phyloP scores from a whole-genome alignment of 2,797 vertebrate species.

The Cryptoprocta ferox region DNA sequence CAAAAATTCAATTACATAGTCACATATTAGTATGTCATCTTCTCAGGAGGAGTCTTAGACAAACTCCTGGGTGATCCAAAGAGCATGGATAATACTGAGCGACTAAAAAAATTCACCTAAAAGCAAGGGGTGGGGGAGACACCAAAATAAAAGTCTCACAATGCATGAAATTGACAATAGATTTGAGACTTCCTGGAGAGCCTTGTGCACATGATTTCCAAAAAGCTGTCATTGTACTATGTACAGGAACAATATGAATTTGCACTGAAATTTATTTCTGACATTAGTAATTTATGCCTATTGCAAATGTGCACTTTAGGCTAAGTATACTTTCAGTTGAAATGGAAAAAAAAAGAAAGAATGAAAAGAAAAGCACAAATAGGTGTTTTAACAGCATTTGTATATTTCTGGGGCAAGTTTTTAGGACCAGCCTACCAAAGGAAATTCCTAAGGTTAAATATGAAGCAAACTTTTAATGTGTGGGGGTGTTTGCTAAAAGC shows the following conservation, averaged over 20 bases:
- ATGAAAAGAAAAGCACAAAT: neutral
- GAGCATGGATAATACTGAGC: conserved; percentile 62
- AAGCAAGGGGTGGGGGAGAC: neutral
- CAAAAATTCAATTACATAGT: conserved; percentile 83
- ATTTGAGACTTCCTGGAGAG: conserved; percentile 77
- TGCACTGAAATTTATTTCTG: conserved; percentile 80
- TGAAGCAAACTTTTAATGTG: conserved; percentile 14
- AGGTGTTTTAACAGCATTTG: neutral
- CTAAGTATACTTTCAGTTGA: neutral
- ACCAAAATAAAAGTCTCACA: conserved; percentile 6
- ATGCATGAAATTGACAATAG: conserved; percentile 83
- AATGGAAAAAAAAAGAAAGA: neutral
- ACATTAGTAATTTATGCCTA: conserved; percentile 79
- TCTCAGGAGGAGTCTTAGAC: conserved; percentile 68
- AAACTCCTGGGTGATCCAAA: conserved; percentile 57
- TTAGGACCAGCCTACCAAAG: neutral
- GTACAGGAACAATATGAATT: conserved; percentile 83
- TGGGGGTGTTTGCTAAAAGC: neutral
- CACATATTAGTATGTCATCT: conserved; percentile 72
- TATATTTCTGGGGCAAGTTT: conserved; percentile 35
- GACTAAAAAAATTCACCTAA: neutral
- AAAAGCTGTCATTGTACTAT: conserved; percentile 80
- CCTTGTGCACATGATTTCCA: conserved; percentile 78
- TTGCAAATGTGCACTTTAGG: neutral
- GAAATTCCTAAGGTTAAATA: conserved; percentile 14